phyloP scores from a whole-genome alignment of 1,140 invertebrate species.

The Ceratitis capitata region DNA sequence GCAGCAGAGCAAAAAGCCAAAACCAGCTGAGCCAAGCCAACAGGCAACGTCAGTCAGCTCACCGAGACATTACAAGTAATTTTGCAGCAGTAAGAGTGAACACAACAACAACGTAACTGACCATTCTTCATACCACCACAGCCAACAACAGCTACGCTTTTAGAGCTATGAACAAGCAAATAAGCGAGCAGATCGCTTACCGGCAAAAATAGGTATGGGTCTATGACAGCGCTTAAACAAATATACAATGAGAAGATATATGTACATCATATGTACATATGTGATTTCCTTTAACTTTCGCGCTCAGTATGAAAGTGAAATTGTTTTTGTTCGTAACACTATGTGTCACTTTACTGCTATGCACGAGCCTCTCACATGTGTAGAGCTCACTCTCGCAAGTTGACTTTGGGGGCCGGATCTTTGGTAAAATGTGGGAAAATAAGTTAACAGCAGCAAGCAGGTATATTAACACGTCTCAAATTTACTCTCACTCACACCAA shows the following conservation, averaged over 20 bases:
- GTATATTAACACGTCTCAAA: neutral
- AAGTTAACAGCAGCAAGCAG: neutral
- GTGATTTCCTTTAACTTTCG: neutral
- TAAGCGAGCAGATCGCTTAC: neutral
- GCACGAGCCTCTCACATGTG: neutral
- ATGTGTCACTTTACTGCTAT: neutral
- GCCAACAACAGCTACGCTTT: neutral
- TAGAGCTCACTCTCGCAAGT: no score
- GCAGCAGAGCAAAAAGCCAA: neutral
- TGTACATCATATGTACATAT: neutral
- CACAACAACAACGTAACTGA: neutral
- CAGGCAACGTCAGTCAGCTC: no score
- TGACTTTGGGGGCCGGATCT: neutral
- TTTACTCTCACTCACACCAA: neutral
- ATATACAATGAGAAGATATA: no score
- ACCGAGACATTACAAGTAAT: no score
- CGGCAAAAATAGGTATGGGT: neutral
- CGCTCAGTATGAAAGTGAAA: conserved; percentile 11
- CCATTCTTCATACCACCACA: neutral
- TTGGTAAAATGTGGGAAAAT: neutral
- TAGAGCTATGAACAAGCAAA: no score
- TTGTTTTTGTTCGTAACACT: neutral
- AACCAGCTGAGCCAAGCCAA: neutral
- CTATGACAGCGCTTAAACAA: no score
- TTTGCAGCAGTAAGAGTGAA: neutral